Evolutionary conservation across 2,797 vertebrate genomes (phyloP).

Genomic region (Chloroceryle inda): DNA sequence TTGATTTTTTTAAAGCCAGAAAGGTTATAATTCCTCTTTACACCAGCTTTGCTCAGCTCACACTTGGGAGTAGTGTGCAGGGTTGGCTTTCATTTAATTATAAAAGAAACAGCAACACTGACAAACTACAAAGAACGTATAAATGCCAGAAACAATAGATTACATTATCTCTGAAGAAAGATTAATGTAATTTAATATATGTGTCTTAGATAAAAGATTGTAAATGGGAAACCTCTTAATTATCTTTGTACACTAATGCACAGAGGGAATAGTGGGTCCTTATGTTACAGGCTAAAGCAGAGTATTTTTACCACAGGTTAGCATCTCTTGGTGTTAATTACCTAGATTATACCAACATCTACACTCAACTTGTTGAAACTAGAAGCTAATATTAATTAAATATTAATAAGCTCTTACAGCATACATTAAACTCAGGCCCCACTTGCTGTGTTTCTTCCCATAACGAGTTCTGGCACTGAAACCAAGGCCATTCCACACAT

Average conservation of each 20-base stretch:
- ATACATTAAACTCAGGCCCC: neutral
- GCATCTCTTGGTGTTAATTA: neutral
- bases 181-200: neutral
- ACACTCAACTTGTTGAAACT: neutral
- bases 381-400: constrained; percentile 2
- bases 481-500: neutral
- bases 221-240: constrained; percentile 14
- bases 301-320: neutral
- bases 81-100: neutral
- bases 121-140: neutral
- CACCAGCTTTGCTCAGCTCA: neutral
- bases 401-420: neutral
- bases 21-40: constrained; percentile 16
- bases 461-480: neutral
- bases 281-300: neutral
- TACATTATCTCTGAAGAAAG: neutral
- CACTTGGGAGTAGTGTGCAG: neutral
- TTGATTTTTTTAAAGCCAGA: constrained; percentile 8
- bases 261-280: neutral
- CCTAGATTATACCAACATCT: neutral
- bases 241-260: neutral
- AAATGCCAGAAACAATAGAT: neutral
- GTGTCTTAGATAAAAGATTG: neutral
- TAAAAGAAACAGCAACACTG: neutral
- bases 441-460: neutral